These are phyloP conservation scores for Otus scops DNA, from an alignment of 2,797 vertebrate genomes.

Conservation along the genomic window DNA sequence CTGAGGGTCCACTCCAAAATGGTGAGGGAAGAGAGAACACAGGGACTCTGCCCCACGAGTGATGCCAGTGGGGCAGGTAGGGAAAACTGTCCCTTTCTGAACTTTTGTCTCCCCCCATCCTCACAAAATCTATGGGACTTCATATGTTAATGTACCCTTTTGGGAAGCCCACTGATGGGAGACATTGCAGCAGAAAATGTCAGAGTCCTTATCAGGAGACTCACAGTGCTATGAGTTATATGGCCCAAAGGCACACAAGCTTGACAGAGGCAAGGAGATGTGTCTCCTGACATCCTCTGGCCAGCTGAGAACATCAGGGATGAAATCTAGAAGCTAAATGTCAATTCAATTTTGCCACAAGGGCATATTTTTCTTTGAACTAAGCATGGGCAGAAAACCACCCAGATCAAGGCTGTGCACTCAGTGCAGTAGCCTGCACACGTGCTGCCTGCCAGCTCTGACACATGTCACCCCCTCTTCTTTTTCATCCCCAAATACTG, in stretches of 20 bases:
- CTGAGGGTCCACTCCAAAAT: background rate
- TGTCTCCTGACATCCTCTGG: background rate
- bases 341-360: background rate
- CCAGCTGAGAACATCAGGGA: background rate
- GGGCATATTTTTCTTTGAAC: background rate
- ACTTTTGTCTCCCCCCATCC: background rate
- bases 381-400: background rate
- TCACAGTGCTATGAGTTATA: background rate
- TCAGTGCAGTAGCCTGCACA: background rate
- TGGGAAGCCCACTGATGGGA: background rate
- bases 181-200: background rate
- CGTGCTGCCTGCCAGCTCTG: background rate
- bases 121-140: background rate
- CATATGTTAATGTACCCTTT: slow-evolving; percentile 47
- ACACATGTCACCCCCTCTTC: accelerated
- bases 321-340: background rate
- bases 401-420: background rate
- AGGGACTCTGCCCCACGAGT: background rate
- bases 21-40: background rate
- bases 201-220: background rate
- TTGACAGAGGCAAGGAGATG: background rate
- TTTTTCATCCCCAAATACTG: background rate
- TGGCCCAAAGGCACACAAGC: background rate
- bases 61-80: accelerated
- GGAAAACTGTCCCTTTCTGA: background rate